Conservation (phyloP, 2,888 invertebrate genomes). For the Drosophila leonis region DNA sequence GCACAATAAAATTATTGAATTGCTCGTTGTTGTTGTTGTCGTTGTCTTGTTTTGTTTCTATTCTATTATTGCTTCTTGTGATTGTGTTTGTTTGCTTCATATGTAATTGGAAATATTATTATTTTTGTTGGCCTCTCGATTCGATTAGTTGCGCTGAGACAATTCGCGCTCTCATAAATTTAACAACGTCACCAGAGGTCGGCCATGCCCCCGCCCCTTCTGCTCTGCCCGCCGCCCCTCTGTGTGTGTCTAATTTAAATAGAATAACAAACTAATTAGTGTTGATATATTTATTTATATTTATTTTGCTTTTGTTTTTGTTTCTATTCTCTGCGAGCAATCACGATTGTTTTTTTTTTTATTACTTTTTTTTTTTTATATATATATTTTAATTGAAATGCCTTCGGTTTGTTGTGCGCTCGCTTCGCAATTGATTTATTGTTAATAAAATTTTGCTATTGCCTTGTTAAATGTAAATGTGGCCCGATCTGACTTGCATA, state of each 20-base stretch:
- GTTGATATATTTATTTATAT: constrained; percentile 50
- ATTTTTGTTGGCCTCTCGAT: constrained; percentile 18
- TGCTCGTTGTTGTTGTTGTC: constrained; percentile 28
- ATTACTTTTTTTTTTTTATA: constrained; percentile 38
- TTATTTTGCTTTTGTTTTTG: constrained; percentile 27
- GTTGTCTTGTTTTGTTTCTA: background rate
- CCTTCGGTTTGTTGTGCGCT: constrained; percentile 51
- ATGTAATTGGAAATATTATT: constrained; percentile 45
- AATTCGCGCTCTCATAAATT: constrained; percentile 52
- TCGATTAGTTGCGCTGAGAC: constrained; percentile 54
- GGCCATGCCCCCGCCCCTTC: background rate
- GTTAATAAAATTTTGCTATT: constrained; percentile 67
- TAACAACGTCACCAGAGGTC: constrained; percentile 44
- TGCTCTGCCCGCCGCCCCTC: background rate
- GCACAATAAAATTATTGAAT: constrained; percentile 61
- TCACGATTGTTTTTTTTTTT: constrained; percentile 52
- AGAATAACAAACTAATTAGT: constrained; percentile 79
- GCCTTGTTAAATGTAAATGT: constrained; percentile 70
- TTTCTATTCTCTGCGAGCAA: constrained; percentile 47
- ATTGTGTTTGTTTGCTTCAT: constrained; percentile 44
- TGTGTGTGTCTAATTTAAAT: constrained; percentile 58
- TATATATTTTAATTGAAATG: constrained; percentile 74
- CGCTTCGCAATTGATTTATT: constrained; percentile 77
- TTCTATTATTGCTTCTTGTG: constrained; percentile 20
- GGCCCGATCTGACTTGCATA: constrained; percentile 63